Evolutionary conservation across 2,113 vertebrate genomes (phyloP), one percentile per base, ranked within the genome.

Genomic region (Sisor rabdophorus): DNA sequence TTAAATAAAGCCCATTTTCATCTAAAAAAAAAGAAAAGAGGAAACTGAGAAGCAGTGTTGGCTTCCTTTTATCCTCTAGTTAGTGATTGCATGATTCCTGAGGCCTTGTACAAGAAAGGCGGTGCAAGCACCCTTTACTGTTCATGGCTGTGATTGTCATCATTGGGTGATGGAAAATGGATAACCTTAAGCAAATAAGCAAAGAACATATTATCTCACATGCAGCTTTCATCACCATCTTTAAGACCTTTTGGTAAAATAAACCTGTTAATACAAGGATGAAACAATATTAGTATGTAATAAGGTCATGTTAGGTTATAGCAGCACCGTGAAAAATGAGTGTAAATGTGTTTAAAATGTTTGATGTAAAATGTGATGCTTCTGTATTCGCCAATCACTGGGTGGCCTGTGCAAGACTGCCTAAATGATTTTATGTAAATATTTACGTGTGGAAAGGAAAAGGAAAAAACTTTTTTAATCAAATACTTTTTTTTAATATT

Each of bases 251-350:
- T 84, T 81, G 79, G 82, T 71, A 87, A 85, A 73, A 76, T 76
- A 84, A 87, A 87, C 84, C 75, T 82, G 79, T 89, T 88, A 80
- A 79, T 71, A 76, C 84, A 86, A 84, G 75, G 77, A 83, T 85
- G 78, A 68, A 77, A 79, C 81, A 84, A 80, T 86, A 77, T 89
- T 86, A 81, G 79, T 84, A 77, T 82, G 83, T 83, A 48, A 68
- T 47, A 32, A 72, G 61, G 55, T 78, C 54, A 52, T 73, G 79
- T 58, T 30, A 28, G 65, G 71, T 53, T 54, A 77, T 73, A 32
- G 56, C 7, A 3, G 22, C 28, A 58, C 32, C 71, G 64, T 55
- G 48, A n/a, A 48, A 59, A 72, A 54, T 71, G 47, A 47, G 44
- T 69, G 48, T 71, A 47, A 70, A 74, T 64, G 56, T 74, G 32